Evolutionary conservation across 2,113 vertebrate species (phyloP), one percentile per base, ranked within the genome.

Genomic region (Alligator sinensis): DNA sequence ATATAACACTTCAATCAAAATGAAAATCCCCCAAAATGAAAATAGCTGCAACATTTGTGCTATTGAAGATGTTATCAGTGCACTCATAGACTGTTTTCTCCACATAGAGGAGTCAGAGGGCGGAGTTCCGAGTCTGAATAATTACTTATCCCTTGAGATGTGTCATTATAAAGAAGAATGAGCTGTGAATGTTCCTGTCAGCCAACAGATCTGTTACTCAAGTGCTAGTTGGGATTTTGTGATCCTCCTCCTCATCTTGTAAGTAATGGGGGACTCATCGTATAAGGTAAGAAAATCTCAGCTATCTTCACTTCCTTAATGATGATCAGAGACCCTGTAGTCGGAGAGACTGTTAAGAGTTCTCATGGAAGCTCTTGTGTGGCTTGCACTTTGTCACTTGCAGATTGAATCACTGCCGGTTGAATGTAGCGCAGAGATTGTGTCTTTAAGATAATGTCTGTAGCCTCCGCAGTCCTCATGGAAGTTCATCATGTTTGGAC

Each of bases 101-200:
- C 63, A 28, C 85, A 68, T 66, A 75, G 79, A 93, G 87, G 87
- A 96, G 77, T 94, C 90, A 95, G 94, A 94, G 96, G 97, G 97
- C 96, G 97, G 97, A 97, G 96, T 92, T 90, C 74, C 8, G 76
- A 0, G 1, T 63, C 63, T 80, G 58, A 94, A 96, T 97, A 97
- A 97, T 97, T 95, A 96, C 96, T 91, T 96, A 90, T 91, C 80
- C 78, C 88, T 96, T 95, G 91, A 82, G 92, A 94, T 92, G 55
- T 92, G 92, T 90, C 92, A 94, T 85, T 84, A 75, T 74, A 91
- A 34, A n/a, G 86, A 92, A 78, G 92, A 94, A 91, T 91, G 93
- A 95, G 90, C 93, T 12, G 84, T 74, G 75, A 63, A 77, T 3
- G 82, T 76, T 81, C 90, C 94, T 93, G 93, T 92, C 93, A 94